phyloP scores from a whole-genome alignment of 2,888 invertebrate species.

The Oxyscelio sp. region DNA sequence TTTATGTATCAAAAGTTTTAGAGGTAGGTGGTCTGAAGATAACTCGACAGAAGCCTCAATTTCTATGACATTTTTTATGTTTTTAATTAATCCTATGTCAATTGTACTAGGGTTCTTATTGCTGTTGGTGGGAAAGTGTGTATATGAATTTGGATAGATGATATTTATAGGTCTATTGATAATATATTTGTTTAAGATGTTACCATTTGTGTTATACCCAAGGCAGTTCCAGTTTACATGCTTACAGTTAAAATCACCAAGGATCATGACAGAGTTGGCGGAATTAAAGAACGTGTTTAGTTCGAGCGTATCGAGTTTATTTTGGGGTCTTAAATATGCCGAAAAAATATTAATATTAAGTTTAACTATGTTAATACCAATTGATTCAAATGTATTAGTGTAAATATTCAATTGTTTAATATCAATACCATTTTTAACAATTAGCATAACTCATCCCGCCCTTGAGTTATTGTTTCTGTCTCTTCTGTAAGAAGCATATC shows the following conservation, averaged over 20 bases:
- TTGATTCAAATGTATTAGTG: too few relatives aligned
- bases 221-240: constrained; percentile 64
- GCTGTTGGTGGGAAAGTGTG: background rate
- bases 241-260: constrained; percentile 72
- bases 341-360: constrained; percentile 8
- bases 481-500: too few relatives aligned
- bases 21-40: too few relatives aligned
- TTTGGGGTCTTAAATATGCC: constrained; percentile 24
- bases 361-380: constrained; percentile 12
- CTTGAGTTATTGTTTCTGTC: too few relatives aligned
- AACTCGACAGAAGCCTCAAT: too few relatives aligned
- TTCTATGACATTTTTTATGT: constrained; percentile 8
- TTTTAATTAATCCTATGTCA: constrained; percentile 19
- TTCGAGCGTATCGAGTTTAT: constrained; percentile 28
- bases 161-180: constrained; percentile 26
- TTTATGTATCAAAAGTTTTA: too few relatives aligned
- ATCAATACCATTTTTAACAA: too few relatives aligned
- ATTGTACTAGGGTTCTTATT: constrained; percentile 19
- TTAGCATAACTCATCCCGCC: too few relatives aligned
- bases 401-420: too few relatives aligned
- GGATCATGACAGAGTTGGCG: constrained; percentile 38
- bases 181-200: constrained; percentile 36
- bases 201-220: constrained; percentile 56
- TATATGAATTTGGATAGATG: constrained; percentile 4
- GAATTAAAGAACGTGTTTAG: constrained; percentile 19